Evolutionary conservation across 2,797 vertebrate genomes (phyloP), one percentile per base, ranked within the genome.

Genomic region (Mus spretus): DNA sequence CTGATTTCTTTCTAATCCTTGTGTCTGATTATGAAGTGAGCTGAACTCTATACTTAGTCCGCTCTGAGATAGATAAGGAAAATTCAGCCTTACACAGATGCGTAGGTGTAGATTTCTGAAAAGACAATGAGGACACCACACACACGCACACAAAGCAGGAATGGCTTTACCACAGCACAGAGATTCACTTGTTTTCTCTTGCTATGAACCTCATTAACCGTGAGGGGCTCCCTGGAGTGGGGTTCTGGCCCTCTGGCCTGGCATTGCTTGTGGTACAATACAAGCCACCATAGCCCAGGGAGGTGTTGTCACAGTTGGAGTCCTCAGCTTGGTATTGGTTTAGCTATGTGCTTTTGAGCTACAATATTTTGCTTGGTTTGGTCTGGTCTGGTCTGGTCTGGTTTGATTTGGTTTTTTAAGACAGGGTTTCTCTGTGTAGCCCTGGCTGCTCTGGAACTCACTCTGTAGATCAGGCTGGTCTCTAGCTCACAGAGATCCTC

Each of bases 211-310:
- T 37, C 28, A 28, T 13, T 78, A 65, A 37, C 24, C 47, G 37
- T 4, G 44, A 2, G 34, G 63, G 31, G 26, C 40, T 80, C 57
- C 78, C 92, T 78, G n/a, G 72, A 61, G 37, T 19, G 15, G 4
- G 10, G 74, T n/a, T 63, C 28, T 11, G 8, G 14, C 15, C n/a
- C 53, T 59, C 55, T 14, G 63, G 9, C 37, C 67, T 78, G 86
- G 61, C 0, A 0, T 63, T 55, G 47, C 78, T n/a, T 22, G 0
- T 5, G n/a, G 31, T 2, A 24, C 0, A 2, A 59, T 17, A 7
- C 0, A 1, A 20, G 47, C 50, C 17, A 14, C 44, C 11, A 5
- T 15, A 4, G 4, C 7, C 53, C 26, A 12, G 26, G 1, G 53
- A 61, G 50, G 53, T 72, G 15, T 50, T 11, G 4, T 44, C 63